Evolutionary conservation across 1,140 invertebrate species (phyloP).

Genomic region (Triops longicaudatus): DNA sequence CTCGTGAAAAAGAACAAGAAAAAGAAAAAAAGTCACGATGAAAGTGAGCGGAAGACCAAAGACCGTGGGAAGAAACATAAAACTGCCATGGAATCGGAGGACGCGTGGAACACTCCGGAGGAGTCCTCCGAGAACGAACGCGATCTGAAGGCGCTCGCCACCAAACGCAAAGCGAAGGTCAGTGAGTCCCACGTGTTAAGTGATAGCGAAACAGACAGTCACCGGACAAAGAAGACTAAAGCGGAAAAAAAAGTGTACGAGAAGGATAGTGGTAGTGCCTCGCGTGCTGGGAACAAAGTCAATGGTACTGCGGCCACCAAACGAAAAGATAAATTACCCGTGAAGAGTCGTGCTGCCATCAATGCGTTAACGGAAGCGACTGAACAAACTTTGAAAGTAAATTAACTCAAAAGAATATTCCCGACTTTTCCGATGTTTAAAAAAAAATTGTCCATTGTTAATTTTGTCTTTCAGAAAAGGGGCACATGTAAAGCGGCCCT

Average conservation of each 20-base stretch:
- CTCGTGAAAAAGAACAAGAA: constrained; percentile 31
- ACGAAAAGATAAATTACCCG: constrained; percentile 36
- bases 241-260: constrained; percentile 37
- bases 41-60: constrained; percentile 38
- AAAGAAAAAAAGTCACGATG: constrained; percentile 40
- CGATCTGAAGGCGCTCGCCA: constrained; percentile 37
- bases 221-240: constrained; percentile 33
- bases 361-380: constrained; percentile 66
- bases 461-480: too few species aligned
- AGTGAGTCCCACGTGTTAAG: not conserved
- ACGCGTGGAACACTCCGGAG: constrained; percentile 29
- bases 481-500: too few species aligned
- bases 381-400: constrained; percentile 67
- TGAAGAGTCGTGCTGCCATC: constrained; percentile 51
- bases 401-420: constrained; percentile 24
- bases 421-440: not conserved
- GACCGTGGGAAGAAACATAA: constrained; percentile 40
- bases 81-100: constrained; percentile 38
- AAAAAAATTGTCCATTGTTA: too few species aligned
- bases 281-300: constrained; percentile 25
- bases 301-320: constrained; percentile 29
- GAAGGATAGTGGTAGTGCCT: constrained; percentile 34
- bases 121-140: constrained; percentile 35
- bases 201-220: not conserved
- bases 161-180: constrained; percentile 26